phyloP scores from a whole-genome alignment of 1,140 invertebrate genomes.

The Eupristina koningsbergeri region DNA sequence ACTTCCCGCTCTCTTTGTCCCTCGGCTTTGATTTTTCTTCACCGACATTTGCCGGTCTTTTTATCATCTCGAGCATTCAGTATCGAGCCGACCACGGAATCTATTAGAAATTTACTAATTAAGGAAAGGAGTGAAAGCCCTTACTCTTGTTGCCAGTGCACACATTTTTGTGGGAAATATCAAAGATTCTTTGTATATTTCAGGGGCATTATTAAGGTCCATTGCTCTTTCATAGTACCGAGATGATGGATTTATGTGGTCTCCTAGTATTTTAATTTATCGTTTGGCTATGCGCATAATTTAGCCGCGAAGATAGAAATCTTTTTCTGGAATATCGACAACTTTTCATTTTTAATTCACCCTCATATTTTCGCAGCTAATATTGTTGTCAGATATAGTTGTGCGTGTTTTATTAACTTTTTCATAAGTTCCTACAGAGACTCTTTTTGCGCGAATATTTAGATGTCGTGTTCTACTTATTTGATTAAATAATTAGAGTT shows the following conservation, averaged over 20 bases:
- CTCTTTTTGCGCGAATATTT: no score
- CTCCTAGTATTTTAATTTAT: slow-evolving; percentile 34
- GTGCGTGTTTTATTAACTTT: neutral
- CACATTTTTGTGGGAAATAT: neutral
- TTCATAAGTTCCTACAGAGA: no score
- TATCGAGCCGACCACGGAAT: neutral
- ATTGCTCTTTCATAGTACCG: neutral
- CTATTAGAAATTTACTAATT: slow-evolving; percentile 45
- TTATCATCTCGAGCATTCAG: neutral
- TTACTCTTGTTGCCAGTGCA: neutral
- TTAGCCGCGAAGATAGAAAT: neutral
- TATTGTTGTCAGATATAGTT: neutral
- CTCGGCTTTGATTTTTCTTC: neutral
- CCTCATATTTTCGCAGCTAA: neutral
- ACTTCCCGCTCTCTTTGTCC: neutral
- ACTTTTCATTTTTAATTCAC: neutral
- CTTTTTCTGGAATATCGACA: neutral
- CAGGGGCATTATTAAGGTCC: neutral
- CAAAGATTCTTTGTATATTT: slow-evolving; percentile 28
- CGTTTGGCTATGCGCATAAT: slow-evolving; percentile 8
- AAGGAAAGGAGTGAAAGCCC: neutral
- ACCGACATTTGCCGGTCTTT: neutral
- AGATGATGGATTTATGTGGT: slow-evolving; percentile 39
- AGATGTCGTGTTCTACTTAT: no score
- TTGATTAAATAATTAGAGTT: no score